Conservation (phyloP, 1,140 invertebrate genomes). For the Listronotus bonariensis region DNA sequence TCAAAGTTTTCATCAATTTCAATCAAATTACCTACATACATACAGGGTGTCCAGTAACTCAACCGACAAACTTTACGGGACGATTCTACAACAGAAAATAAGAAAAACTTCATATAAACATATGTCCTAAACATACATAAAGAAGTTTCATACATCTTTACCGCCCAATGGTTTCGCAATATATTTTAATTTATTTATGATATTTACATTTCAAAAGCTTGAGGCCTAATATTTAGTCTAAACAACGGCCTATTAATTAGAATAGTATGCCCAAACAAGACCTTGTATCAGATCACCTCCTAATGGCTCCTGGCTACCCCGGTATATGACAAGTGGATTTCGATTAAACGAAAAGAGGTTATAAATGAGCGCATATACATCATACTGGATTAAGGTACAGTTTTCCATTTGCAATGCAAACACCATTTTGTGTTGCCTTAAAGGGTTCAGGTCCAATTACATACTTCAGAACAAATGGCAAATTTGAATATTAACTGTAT, state of each 20-base stretch:
- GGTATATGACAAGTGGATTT: slow-evolving; percentile 43
- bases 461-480: slow-evolving; percentile 19
- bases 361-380: slow-evolving; percentile 44
- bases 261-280: slow-evolving; percentile 20
- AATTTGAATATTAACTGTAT: slow-evolving; percentile 31
- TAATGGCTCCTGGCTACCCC: slow-evolving; percentile 45
- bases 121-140: too few species aligned
- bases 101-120: too few species aligned
- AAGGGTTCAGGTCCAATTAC: slow-evolving; percentile 37
- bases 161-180: too few species aligned
- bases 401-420: slow-evolving; percentile 44
- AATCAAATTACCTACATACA: too few species aligned
- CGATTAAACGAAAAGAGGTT: slow-evolving; percentile 47
- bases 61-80: too few species aligned
- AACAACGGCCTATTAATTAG: not conserved
- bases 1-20: too few species aligned
- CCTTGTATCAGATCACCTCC: slow-evolving; percentile 39
- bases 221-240: too few species aligned
- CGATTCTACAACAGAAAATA: too few species aligned
- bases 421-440: slow-evolving; percentile 35
- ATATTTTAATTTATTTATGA: too few species aligned
- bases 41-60: too few species aligned
- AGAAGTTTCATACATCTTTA: too few species aligned
- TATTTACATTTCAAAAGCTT: too few species aligned
- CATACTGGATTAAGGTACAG: slow-evolving; percentile 40